Percentiles rank a stretch among this genome's conserved stretches.
These are phyloP conservation scores for Carollia perspicillata DNA, from an alignment of 2,113 vertebrate genomes.

Conservation along the genomic window DNA sequence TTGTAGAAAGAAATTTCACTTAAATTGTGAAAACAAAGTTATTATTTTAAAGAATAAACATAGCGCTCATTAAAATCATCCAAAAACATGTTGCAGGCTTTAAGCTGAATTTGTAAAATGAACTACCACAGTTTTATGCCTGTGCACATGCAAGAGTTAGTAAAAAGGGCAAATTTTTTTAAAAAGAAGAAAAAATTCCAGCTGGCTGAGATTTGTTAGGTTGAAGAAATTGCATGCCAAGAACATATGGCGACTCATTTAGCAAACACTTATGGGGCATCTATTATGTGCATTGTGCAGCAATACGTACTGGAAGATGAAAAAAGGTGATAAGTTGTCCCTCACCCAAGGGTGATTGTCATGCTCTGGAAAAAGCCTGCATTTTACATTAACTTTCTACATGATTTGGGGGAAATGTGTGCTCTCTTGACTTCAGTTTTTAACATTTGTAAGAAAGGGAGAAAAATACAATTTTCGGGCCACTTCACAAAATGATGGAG, in stretches of 20 bases:
- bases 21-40: constrained; percentile 37
- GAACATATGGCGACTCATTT: background rate
- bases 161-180: background rate
- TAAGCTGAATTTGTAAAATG: constrained; percentile 27
- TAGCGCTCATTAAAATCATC: background rate
- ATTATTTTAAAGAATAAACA: constrained; percentile 34
- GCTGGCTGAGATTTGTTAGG: background rate
- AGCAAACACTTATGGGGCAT: background rate
- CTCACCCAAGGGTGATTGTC: background rate
- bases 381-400: background rate
- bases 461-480: background rate
- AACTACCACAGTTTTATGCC: background rate
- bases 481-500: background rate
- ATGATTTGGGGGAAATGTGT: background rate
- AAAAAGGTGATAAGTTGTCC: background rate
- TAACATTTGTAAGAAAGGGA: background rate
- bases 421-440: background rate
- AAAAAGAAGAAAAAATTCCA: background rate
- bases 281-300: background rate
- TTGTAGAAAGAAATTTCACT: background rate
- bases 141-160: background rate
- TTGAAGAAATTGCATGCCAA: constrained; percentile 13
- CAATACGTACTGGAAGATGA: background rate
- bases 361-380: background rate
- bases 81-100: constrained; percentile 8